Evolutionary conservation across 2,113 vertebrate species (phyloP).

Genomic region (Oncorhynchus keta): DNA sequence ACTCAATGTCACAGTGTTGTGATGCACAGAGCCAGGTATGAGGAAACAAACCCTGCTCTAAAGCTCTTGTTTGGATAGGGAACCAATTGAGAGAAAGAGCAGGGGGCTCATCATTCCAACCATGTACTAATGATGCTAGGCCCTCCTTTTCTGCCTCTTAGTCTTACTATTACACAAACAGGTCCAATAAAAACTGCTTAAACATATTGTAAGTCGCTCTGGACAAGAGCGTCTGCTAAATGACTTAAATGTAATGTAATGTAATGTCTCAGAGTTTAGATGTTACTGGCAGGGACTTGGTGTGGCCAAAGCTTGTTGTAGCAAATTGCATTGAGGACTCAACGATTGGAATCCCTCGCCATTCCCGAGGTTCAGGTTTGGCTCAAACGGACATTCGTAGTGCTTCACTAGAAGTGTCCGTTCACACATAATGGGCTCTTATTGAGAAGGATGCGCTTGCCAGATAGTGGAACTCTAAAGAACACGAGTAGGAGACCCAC

Average conservation of each 20-base stretch:
- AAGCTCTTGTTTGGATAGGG: not conserved
- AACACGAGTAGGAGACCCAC: not conserved
- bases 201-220: not conserved
- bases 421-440: not conserved
- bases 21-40: not conserved
- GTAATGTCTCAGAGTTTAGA: not conserved
- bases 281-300: not conserved
- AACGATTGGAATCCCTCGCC: not conserved
- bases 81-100: not conserved
- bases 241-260: too few species aligned
- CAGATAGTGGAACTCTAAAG: not conserved
- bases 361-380: not conserved
- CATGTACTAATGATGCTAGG: too few species aligned
- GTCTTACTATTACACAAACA: not conserved
- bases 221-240: too few species aligned
- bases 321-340: constrained; percentile 1
- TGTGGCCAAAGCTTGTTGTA: constrained; percentile 6
- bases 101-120: too few species aligned
- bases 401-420: not conserved
- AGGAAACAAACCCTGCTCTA: not conserved
- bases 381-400: not conserved
- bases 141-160: not conserved
- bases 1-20: not conserved
- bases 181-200: not conserved
- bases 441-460: not conserved